Evolutionary conservation across 2,797 vertebrate species (phyloP).

Genomic region (Megalops cyprinoides): DNA sequence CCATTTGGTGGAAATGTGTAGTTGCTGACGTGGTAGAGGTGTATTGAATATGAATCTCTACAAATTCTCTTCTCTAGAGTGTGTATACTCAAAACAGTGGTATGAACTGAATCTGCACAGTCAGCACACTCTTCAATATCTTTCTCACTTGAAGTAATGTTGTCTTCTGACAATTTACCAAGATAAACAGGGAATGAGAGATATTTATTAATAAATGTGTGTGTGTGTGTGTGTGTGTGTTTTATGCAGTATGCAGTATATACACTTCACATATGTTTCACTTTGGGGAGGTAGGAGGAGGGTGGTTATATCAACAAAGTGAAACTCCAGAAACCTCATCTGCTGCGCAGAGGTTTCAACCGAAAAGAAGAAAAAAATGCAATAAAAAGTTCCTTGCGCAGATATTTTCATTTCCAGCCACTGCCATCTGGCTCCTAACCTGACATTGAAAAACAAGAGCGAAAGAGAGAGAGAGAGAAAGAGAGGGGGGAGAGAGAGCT

Average conservation of each 20-base stretch:
- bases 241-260: background rate
- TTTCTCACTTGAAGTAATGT: no score
- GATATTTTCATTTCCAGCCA: constrained; percentile 12
- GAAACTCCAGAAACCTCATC: background rate
- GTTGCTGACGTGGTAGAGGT: no score
- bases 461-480: constrained; percentile 14
- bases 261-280: background rate
- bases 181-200: no score
- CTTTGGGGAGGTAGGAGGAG: background rate
- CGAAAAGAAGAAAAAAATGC: background rate
- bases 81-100: no score
- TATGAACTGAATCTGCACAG: no score
- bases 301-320: constrained; percentile 13
- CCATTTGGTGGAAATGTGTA: no score
- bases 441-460: constrained; percentile 16
- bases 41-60: no score
- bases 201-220: no score
- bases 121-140: no score
- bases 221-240: background rate
- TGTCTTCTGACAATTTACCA: no score
- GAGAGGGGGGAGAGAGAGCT: background rate
- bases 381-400: background rate
- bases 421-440: constrained; percentile 17
- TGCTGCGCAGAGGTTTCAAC: background rate
- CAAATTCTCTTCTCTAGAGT: no score